Evolutionary conservation across 2,888 invertebrate species (phyloP).

Genomic region (Sclerodermus sp.): DNA sequence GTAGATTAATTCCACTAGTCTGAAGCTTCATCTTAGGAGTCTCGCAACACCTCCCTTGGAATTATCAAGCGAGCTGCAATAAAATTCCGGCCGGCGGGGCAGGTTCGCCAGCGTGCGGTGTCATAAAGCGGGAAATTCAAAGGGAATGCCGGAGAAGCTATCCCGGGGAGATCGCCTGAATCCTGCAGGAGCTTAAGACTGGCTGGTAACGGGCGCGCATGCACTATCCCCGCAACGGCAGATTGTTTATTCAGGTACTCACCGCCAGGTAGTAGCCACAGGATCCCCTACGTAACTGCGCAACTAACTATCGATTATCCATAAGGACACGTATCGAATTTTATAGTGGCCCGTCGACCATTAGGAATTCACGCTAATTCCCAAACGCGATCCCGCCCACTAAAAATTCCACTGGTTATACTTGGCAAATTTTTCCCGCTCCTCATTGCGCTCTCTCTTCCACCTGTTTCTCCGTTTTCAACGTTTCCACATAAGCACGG

Average conservation of each 20-base stretch:
- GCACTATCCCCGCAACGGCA: background rate
- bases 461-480: too few species aligned
- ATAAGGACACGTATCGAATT: constrained; percentile 24
- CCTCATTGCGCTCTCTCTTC: too few species aligned
- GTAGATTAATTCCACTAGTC: background rate
- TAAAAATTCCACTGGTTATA: too few species aligned
- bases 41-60: background rate
- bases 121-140: constrained; percentile 47
- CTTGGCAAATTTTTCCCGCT: too few species aligned
- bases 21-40: background rate
- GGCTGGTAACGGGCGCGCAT: too few species aligned
- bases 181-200: constrained; percentile 35
- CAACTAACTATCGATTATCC: constrained; percentile 26
- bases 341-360: too few species aligned
- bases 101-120: constrained; percentile 13
- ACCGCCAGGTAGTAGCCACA: background rate
- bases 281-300: background rate
- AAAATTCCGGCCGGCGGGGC: constrained; percentile 24
- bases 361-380: too few species aligned
- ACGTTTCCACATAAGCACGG: too few species aligned
- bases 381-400: too few species aligned
- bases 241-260: constrained; percentile 30
- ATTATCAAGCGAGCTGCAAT: constrained; percentile 20
- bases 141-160: constrained; percentile 40
- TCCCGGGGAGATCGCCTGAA: constrained; percentile 33